These are phyloP conservation scores for Dasyprocta punctata DNA, from an alignment of 2,113 vertebrate species.

Conservation along the genomic window DNA sequence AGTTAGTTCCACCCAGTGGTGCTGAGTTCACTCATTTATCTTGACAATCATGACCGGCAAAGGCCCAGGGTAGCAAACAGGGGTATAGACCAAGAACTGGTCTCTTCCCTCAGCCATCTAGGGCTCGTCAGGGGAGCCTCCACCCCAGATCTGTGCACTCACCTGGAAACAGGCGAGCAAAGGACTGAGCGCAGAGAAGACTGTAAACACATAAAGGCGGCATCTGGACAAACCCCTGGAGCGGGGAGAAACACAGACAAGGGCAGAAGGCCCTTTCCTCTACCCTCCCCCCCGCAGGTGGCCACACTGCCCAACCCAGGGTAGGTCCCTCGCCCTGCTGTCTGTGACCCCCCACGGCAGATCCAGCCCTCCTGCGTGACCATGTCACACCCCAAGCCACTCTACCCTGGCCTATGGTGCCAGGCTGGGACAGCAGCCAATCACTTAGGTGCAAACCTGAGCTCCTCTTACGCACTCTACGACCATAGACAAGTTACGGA, in stretches of 20 bases:
- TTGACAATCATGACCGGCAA: not conserved
- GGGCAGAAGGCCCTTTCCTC: not conserved
- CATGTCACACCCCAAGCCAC: not conserved
- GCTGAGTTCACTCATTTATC: not conserved
- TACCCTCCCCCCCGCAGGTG: not conserved
- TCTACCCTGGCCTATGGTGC: not conserved
- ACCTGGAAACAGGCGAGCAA: not conserved
- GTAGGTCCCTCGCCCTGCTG: not conserved
- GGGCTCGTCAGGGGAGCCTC: not conserved
- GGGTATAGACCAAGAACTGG: not conserved
- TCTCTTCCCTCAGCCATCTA: not conserved
- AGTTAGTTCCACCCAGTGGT: not conserved
- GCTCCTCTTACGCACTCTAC: not conserved
- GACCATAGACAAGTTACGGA: not conserved
- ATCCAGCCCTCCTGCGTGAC: not conserved
- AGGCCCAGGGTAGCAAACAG: not conserved
- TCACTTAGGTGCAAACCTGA: not conserved
- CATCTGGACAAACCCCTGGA: not conserved
- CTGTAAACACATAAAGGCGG: no score
- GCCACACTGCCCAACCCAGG: not conserved
- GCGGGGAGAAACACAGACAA: accelerated
- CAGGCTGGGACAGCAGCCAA: not conserved
- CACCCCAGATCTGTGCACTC: not conserved
- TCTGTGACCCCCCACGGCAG: not conserved
- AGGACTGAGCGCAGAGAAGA: not conserved